Base-by-base conservation (phyloP, 2,888 invertebrate genomes). In the Cryptophagus acutangulus region DNA sequence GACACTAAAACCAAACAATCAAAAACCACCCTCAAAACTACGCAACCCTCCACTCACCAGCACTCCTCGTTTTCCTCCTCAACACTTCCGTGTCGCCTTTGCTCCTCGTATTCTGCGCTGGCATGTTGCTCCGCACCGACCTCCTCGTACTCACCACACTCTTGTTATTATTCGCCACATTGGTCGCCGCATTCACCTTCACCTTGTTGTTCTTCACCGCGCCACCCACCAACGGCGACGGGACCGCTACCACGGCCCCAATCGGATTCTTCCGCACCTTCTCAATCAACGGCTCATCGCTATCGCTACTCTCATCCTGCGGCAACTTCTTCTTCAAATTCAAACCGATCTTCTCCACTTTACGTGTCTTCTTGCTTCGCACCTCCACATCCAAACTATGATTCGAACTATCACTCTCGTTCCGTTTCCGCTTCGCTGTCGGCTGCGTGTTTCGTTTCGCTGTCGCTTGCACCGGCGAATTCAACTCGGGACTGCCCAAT, bases 271-370 rank as follows among this genome's bases (percentile, higher is more conserved):
- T 72, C 52, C 84, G 72, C 67, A 83, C 78, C 71, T 86, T 77
- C 54, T 82, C 82, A 49, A 84, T 84, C 43, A 87, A 71, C 40
- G 87, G 87, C 69, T 88, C 87, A 65, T 88, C 88, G 49, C 82
- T 82, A 61, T 88, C 88, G 36, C 87, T 87, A 41, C 80, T 80
- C 26, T 81, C 80, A 55, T 86, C 86, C 61, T 45, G 47, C 41
- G 58, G 42, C 28, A 31, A 5, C 16, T 31, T 31, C 16, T 31
- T 31, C 9, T 15, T 31, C 14, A 31, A 31, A n/a, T 31, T 16
- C 5, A 16, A 14, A 17, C 18, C 34, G 18, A 17, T 34, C 18
- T 34, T 26, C 20, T 10, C 9, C n/a, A 9, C 24, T 15, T 36
- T 36, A 25, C 26, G 24, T 17, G 17, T 20, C 41, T 66, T 69